Evolutionary conservation across 1,140 invertebrate genomes (phyloP), one percentile per base, ranked within the genome.

Genomic region (Drosophila bocqueti): DNA sequence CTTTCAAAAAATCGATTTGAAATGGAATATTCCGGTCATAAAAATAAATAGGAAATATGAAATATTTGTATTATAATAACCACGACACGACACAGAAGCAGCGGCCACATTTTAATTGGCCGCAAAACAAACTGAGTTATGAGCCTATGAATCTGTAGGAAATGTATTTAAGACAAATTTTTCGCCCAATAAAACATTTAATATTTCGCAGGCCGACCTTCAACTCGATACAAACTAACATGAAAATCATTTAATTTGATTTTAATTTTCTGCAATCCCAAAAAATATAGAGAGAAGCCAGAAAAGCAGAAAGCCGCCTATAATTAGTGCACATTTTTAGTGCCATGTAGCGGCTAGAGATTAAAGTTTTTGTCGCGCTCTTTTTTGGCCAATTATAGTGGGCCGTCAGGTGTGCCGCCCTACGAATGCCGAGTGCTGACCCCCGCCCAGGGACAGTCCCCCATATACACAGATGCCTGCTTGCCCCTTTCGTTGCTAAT

Each of bases 331-430:
- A 40, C 26, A 71, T 46, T 46, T 54, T 21, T 45, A 68, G 38
- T 46, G 34, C 21, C 13, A 40, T 58, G 50, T 42, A 40, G 42
- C 16, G 61, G 18, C n/a, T 60, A 61, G 55, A 45, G 31, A 36
- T 18, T 43, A 16, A 24, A 24, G 47, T 60, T 29, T 47, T 66
- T 74, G 47, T 58, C 11, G 31, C 42, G 43, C 18, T 21, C 15
- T 55, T 60, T 55, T 60, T 77, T 45, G 63, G 63, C 62, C 58
- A 50, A 78, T 69, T 76, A 78, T 43, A 38, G 58, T 40, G 63
- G 58, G 46, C 76, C 72, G 73, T 55, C 81, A 83, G 81, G 81
- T 83, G 81, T 83, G 81, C 69, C 77, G 81, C 69, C 77, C 69
- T 82, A 68, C 42, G 50, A 47, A 54, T 65, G 66, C 54, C 76